Conservation (phyloP, 2,888 invertebrate genomes). For the Leptarthrus brevirostris region DNA sequence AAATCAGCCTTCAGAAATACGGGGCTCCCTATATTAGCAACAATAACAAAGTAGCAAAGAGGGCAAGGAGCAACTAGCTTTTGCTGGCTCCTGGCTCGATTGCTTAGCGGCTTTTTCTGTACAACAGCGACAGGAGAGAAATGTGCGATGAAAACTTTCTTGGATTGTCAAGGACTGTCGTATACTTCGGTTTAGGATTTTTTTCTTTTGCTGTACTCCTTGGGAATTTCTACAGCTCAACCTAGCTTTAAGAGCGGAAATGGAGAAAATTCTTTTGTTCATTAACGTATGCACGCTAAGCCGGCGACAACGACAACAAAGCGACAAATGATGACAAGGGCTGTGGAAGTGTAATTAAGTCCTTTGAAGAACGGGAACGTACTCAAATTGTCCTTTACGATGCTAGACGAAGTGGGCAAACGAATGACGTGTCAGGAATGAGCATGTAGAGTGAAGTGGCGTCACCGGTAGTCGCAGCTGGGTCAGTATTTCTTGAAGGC, state of each 20-base stretch:
- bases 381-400: no score
- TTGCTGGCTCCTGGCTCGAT: not conserved
- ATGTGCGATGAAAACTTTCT: not conserved
- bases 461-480: no score
- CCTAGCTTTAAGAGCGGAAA: constrained; percentile 10
- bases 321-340: constrained; percentile 7
- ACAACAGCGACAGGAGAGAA: not conserved
- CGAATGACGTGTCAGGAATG: no score
- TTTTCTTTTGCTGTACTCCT: constrained; percentile 2
- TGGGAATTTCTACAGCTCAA: not conserved
- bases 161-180: constrained; percentile 1
- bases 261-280: constrained; percentile 31
- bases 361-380: constrained; percentile 5
- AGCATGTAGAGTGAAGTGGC: no score
- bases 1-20: no score
- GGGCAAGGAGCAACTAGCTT: not conserved
- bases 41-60: not conserved
- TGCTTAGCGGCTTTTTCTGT: not conserved
- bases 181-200: not conserved
- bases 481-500: no score
- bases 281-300: constrained; percentile 8
- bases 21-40: constrained; percentile 6
- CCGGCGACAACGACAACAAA: constrained; percentile 1
- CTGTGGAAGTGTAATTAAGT: constrained; percentile 23
- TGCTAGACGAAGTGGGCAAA: no score